Percentiles rank a stretch among this genome's conserved stretches.
These are phyloP conservation scores for Drosophila picticornis DNA, from an alignment of 2,888 invertebrate genomes.

Conservation along the genomic window DNA sequence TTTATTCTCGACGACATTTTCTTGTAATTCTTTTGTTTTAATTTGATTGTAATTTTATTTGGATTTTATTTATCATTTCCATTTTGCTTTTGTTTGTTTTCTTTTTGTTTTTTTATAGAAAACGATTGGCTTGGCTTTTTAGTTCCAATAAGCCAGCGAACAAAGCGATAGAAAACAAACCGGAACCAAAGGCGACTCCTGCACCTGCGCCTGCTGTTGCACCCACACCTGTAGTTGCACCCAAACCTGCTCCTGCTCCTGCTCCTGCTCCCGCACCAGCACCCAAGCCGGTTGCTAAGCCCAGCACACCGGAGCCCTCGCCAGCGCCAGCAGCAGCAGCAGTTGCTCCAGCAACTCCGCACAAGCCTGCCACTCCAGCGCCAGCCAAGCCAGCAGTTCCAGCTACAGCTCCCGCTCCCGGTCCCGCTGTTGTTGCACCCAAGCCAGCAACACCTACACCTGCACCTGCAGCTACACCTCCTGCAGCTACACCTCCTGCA, in stretches of 20 bases:
- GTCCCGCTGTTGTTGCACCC: neutral
- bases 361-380: constrained; percentile 40
- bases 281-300: constrained; percentile 41
- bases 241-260: constrained; percentile 57
- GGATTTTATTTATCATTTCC: constrained; percentile 48
- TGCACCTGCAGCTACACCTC: constrained; percentile 28
- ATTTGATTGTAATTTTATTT: constrained; percentile 32
- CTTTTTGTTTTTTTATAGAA: constrained; percentile 77
- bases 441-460: constrained; percentile 49
- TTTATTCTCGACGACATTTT: constrained; percentile 13
- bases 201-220: constrained; percentile 32
- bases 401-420: neutral
- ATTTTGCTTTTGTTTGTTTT: constrained; percentile 52
- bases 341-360: constrained; percentile 8
- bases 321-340: constrained; percentile 11
- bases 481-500: constrained; percentile 20
- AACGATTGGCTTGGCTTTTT: constrained; percentile 85
- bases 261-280: constrained; percentile 57
- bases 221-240: constrained; percentile 19
- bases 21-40: constrained; percentile 18
- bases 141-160: constrained; percentile 78
- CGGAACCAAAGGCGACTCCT: constrained; percentile 40
- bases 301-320: constrained; percentile 41
- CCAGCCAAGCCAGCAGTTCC: constrained; percentile 13
- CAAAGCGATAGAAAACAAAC: constrained; percentile 77